phyloP scores from a whole-genome alignment of 2,888 invertebrate species.

The Elysia crispata region DNA sequence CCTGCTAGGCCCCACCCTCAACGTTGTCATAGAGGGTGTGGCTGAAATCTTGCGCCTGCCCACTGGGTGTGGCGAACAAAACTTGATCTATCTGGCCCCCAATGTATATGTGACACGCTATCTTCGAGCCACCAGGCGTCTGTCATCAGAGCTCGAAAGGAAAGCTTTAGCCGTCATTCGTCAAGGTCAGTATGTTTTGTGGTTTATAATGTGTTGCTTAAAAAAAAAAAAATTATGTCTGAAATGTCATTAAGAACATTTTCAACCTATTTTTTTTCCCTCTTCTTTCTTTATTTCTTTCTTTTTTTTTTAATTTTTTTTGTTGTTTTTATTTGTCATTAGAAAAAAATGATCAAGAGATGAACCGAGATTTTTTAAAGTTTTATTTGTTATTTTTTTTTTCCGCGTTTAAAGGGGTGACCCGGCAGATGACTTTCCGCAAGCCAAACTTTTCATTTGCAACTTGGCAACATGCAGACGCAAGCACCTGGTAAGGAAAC shows the following conservation, averaged over 20 bases:
- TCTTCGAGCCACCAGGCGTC: constrained; percentile 55
- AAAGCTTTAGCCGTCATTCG: constrained; percentile 56
- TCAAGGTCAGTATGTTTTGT: constrained; percentile 53
- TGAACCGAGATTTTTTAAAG: no score
- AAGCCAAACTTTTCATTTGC: constrained; percentile 65
- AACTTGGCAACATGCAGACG: constrained; percentile 61
- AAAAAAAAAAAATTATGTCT: neutral
- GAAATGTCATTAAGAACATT: neutral
- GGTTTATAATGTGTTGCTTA: neutral
- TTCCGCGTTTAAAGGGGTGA: constrained; percentile 54
- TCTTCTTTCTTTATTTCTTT: no score
- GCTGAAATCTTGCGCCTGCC: constrained; percentile 58
- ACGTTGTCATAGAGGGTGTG: constrained; percentile 56
- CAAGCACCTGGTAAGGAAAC: constrained; percentile 67
- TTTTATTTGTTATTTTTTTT: neutral
- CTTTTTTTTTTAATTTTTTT: no score
- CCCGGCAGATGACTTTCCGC: constrained; percentile 60
- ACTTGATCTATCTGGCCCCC: constrained; percentile 63
- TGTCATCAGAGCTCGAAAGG: constrained; percentile 53
- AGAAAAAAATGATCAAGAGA: no score
- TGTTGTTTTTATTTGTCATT: no score
- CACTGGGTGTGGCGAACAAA: constrained; percentile 67
- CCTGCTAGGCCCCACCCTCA: constrained; percentile 60
- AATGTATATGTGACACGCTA: constrained; percentile 61
- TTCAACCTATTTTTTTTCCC: neutral